phyloP scores from a whole-genome alignment of 2,797 vertebrate species.

The Ceryle rudis region DNA sequence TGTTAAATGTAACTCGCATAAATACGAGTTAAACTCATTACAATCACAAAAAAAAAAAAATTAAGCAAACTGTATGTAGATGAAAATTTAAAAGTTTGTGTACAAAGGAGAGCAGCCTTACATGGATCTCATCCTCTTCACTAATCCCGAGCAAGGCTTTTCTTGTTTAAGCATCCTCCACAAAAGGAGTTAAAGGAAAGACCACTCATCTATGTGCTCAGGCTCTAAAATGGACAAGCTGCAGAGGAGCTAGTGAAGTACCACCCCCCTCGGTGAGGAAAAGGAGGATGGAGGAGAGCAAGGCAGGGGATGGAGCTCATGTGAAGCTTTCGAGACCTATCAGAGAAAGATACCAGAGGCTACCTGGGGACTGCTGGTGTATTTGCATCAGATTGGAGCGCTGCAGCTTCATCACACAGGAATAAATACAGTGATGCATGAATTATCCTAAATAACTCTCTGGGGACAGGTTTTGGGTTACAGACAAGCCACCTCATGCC shows the following conservation, averaged over 20 bases:
- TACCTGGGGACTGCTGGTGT: not conserved
- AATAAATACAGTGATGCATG: not conserved
- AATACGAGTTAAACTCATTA: not conserved
- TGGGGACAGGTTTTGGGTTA: not conserved
- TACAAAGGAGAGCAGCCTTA: not conserved
- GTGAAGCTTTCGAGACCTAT: not conserved
- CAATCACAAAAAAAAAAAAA: not conserved
- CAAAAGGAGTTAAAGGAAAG: not conserved
- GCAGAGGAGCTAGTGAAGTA: not conserved
- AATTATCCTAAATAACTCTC: not conserved
- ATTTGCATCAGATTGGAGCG: not conserved
- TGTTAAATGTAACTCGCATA: not conserved
- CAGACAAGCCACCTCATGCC: not conserved
- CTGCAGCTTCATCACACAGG: not conserved
- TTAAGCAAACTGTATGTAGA: not conserved
- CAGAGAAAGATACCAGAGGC: not conserved
- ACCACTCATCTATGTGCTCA: fast-evolving
- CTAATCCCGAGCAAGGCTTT: not conserved
- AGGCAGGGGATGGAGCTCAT: not conserved
- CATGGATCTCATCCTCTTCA: not conserved
- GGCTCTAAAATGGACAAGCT: not conserved
- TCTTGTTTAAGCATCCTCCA: not conserved
- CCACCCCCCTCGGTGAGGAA: not conserved
- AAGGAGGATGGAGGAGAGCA: not conserved
- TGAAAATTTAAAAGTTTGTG: not conserved